Conservation (phyloP, 1,140 invertebrate genomes). For the Ladona fulva region DNA sequence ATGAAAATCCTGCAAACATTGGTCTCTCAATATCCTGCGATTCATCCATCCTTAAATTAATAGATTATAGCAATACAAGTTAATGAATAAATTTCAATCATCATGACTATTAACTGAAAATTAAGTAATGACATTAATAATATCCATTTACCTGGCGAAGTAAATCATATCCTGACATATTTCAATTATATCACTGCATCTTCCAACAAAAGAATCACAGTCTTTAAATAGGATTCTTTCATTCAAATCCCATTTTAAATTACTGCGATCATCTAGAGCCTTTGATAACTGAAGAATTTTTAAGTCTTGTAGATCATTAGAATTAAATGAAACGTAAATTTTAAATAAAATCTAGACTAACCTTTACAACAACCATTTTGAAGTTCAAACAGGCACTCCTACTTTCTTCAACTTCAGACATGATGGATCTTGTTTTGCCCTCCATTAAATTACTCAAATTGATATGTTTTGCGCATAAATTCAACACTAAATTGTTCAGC, state of each 20-base stretch:
- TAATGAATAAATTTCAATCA: neutral
- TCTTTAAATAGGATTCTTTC: conserved; percentile 73
- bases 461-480: neutral
- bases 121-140: no score
- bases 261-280: neutral
- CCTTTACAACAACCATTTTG: neutral
- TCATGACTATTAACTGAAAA: conserved; percentile 6
- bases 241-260: conserved; percentile 58
- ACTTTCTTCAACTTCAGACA: neutral
- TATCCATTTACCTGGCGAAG: conserved; percentile 58
- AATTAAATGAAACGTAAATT: neutral
- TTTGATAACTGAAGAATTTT: neutral
- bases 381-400: neutral
- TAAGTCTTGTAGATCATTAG: neutral
- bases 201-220: conserved; percentile 71
- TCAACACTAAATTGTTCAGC: neutral
- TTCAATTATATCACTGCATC: conserved; percentile 75
- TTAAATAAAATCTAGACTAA: neutral
- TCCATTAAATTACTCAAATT: neutral
- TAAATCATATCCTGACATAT: conserved; percentile 69
- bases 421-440: neutral
- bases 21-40: neutral
- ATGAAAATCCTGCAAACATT: neutral
- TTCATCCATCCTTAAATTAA: neutral
- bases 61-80: neutral